Base-by-base conservation (phyloP, 1,140 invertebrate species). In the Hypsibius dujardini region DNA sequence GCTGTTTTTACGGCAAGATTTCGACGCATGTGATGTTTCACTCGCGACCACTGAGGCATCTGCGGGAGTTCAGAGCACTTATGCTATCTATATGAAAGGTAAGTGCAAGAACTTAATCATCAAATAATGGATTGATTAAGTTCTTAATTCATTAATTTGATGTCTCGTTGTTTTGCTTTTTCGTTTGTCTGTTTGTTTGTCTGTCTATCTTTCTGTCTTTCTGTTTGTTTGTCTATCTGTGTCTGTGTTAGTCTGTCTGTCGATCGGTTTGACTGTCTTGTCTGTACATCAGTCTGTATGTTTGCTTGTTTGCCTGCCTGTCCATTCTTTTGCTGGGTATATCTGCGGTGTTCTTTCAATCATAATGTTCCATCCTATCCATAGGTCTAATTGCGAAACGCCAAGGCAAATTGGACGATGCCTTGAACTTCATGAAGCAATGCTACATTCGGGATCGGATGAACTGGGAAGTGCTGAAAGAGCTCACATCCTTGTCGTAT, bases 1-100 rank as follows among this genome's bases (percentile, higher is more conserved):
- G 62, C 62, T 67, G 62, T 67, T 67, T 42, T 42, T 67, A 45
- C 62, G 62, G 42, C 62, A 67, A 42, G 62, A 67, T 42, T 67
- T 15, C 45, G 62, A 67, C 42, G 62, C 62, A 12, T 67, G 62
- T 45, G 45, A 45, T 67, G 42, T 42, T 45, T 67, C 62, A 15
- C 42, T 67, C 3, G 62, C 62, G 12, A 67, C 12, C 12, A 15
- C 12, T 45, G 62, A 67, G 3, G 62, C 12, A 67, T 42, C 62
- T 45, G 12, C 62, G 3, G 12, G 12, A 3, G 62, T 67, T 7
- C 62, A 67, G 42, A 45, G 42, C 7, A 42, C 62, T 12, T 67
- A 15, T 67, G 62, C 12, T 7, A 45, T 67, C 3, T 67, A 15
- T 45, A 67, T 67, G 62, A 67, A 67, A 67, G 62, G 62, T 67